Evolutionary conservation across 2,113 vertebrate species (phyloP), one percentile per base, ranked within the genome.

Genomic region (Herpailurus yagouaroundi): DNA sequence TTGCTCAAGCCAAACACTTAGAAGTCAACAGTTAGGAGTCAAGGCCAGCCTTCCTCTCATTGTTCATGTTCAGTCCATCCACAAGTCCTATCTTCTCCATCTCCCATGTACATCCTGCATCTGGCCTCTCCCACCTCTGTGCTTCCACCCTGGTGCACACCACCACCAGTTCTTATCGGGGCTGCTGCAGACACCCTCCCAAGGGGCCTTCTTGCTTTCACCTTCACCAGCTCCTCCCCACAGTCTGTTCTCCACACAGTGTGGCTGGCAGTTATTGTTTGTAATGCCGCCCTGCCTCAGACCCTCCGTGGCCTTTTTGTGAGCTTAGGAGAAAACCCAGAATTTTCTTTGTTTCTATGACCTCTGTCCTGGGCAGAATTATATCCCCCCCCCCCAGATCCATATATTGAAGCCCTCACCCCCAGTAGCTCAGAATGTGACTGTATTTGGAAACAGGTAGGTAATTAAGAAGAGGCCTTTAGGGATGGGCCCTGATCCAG

Each of bases 61-160:
- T 0, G 3, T n/a, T 38, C 48, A 60, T 29, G 19, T 57, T 87
- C 23, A 27, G 0, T 31, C 85, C 9, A 1, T 87, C 6, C 33
- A 76, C 31, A 91, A 16, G 41, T 27, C 77, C 80, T 41, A 16
- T 23, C 91, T 85, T 50, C 48, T 71, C 57, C 29, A 4, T 64
- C 27, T 77, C 41, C 27, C 19, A 13, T 33, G 0, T 12, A 3
- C 8, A 25, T 15, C 33, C n/a, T 29, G 0, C 36, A 4, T n/a
- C 45, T 52, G 38, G 73, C 50, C 14, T 77, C 25, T 79, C 29
- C 21, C 3, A 33, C 3, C 10, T 19, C 48, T 15, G 2, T 21
- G 27, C 55, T 3, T 1, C 36, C 57, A 11, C 4, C 6, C 83
- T 45, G 4, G 2, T 33, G 13, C n/a, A 3, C 12, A 45, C 50